Percentiles rank a stretch among this genome's conserved stretches.
Evolutionary conservation across 1,140 invertebrate genomes (phyloP).

Genomic region (Achroia grisella): DNA sequence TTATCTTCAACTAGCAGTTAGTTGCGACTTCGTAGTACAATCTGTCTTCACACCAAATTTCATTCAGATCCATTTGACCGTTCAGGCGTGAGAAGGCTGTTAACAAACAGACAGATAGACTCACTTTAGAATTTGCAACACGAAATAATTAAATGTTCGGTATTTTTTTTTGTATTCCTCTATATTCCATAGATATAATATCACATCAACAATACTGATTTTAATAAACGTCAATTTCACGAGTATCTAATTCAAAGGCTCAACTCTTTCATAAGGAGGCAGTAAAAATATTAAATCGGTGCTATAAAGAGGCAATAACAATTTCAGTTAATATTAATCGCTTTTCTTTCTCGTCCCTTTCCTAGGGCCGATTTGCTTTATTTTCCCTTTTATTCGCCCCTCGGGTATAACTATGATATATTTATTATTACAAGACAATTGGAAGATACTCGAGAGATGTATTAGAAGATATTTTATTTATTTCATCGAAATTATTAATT

Average conservation of each 20-base stretch:
- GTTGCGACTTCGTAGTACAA: too few relatives aligned
- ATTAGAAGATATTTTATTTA: conserved; percentile 32
- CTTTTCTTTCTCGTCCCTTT: conserved; percentile 68
- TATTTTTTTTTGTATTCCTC: too few relatives aligned
- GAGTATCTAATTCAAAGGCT: conserved; percentile 27
- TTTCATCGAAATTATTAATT: conserved; percentile 23
- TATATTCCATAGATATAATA: too few relatives aligned
- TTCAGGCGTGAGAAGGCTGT: too few relatives aligned
- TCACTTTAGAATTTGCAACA: too few relatives aligned
- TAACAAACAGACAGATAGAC: too few relatives aligned
- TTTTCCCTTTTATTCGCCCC: conserved; percentile 63
- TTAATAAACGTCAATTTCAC: conserved; percentile 19
- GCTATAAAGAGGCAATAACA: conserved; percentile 58
- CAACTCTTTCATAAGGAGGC: conserved; percentile 44
- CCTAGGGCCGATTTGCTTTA: conserved; percentile 58
- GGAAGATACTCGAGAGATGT: conserved; percentile 59
- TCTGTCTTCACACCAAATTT: too few relatives aligned
- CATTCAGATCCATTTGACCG: too few relatives aligned
- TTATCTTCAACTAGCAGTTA: too few relatives aligned
- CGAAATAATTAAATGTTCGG: too few relatives aligned
- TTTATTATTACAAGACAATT: conserved; percentile 65
- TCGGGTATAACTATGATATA: conserved; percentile 65
- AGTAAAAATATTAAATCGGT: conserved; percentile 58
- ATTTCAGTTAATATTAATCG: conserved; percentile 72
- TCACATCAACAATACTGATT: neutral